Base-by-base conservation (phyloP, 64 coral and sea anemone species). In the Porites lutea region DNA sequence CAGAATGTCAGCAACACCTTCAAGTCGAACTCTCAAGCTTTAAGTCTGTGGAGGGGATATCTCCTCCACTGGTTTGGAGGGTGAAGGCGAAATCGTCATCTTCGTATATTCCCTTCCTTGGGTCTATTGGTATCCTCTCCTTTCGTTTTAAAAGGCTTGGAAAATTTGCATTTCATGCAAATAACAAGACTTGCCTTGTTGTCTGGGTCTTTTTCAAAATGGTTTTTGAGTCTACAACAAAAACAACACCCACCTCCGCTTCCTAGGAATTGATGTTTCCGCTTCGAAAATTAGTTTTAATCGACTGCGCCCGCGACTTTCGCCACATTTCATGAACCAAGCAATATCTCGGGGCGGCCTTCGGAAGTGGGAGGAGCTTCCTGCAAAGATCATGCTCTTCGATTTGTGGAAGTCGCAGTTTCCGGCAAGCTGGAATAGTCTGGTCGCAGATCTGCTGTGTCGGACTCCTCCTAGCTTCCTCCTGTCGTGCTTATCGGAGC, bases 1-100 rank as follows among this genome's bases (percentile, higher is more conserved):
- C 93, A 61, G 88, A 86, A 22, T 95, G 21, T 90, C 80, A 62
- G 86, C 74, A 55, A 95, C 88, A 84, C 68, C 88, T 46, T 78
- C 77, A 13, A 95, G 78, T 78, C 84, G 22, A 13, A 90, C 88
- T 11, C 93, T 87, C 88, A 11, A 95, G 59, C 48, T 37, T 1
- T 37, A 37, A 37, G 27, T 37, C 27, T 37, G 1, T 37, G 27
- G 27, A 37, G 27, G 27, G 18, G 68, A 23, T 8, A 73, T 73
- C 70, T 73, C 19, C 23, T 73, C 37, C 70, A 73, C 4, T 11
- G 23, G 70, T 20, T 21, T 73, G 70, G 16, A 73, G 23, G 70
- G 70, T 73, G 70, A 73, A 73, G 19, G 27, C 27, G 27, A 37
- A 37, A 37, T 37, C 27, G 27, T 37, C 27, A 37, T 37, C 27